These are phyloP conservation scores for Callocephalon fimbriatum DNA, from an alignment of 2,113 vertebrate species.

Conservation along the genomic window DNA sequence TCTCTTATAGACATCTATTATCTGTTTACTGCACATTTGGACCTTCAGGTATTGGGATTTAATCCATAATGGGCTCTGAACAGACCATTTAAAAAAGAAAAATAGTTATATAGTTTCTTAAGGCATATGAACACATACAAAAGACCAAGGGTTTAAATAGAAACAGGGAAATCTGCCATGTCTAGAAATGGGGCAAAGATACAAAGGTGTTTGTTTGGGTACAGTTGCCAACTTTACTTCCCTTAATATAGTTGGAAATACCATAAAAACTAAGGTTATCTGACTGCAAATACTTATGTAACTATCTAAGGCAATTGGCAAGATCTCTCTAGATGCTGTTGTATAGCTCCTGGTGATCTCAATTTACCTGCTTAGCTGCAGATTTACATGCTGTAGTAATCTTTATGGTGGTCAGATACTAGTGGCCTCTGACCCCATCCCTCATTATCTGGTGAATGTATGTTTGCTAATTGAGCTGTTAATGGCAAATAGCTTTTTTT, in stretches of 20 bases:
- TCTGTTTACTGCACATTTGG: neutral
- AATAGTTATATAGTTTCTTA: neutral
- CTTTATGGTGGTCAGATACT: neutral
- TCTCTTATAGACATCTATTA: neutral
- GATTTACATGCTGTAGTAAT: neutral
- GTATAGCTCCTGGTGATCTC: neutral
- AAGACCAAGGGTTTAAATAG: neutral
- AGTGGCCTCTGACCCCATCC: neutral
- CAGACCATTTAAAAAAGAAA: accelerated
- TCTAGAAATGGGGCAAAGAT: neutral
- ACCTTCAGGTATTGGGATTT: neutral
- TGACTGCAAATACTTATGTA: neutral
- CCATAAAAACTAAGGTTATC: neutral
- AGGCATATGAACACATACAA: neutral
- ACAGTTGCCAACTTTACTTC: neutral
- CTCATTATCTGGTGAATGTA: neutral
- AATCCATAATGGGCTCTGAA: neutral
- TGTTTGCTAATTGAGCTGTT: slow-evolving; percentile 5
- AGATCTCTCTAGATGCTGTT: neutral
- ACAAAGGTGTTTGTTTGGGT: neutral
- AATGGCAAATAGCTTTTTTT: neutral
- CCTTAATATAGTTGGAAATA: neutral
- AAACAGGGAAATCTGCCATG: neutral
- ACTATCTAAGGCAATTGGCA: neutral
- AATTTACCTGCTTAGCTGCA: neutral